These are phyloP conservation scores for Noturus placidus DNA, from an alignment of 2,113 vertebrate genomes.

Conservation along the genomic window DNA sequence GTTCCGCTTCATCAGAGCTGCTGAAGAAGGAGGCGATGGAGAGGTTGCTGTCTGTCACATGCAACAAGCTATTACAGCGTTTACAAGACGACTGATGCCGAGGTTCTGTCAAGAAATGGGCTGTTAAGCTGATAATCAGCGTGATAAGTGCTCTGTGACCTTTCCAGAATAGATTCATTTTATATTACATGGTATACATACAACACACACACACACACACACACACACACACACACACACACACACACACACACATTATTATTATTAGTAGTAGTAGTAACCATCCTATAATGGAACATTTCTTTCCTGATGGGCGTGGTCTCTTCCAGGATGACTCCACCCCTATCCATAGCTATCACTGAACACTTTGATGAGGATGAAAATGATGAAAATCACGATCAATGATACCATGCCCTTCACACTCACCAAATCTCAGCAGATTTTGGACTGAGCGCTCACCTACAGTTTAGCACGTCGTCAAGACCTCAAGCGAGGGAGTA, in stretches of 20 bases:
- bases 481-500: background rate
- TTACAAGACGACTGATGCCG: background rate
- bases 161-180: background rate
- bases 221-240: too few species aligned
- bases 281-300: background rate
- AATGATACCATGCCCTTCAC: background rate
- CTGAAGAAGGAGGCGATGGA: conserved; percentile 16
- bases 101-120: background rate
- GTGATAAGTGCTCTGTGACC: background rate
- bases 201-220: too few species aligned
- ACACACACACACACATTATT: too few species aligned
- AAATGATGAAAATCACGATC: background rate
- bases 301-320: background rate
- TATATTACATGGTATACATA: background rate
- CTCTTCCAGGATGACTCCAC: background rate
- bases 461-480: background rate
- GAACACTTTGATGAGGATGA: background rate
- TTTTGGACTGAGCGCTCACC: background rate
- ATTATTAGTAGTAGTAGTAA: background rate
- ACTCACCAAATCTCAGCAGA: background rate
- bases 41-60: conserved; percentile 19
- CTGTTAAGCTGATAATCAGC: background rate
- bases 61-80: conserved; percentile 13
- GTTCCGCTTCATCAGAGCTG: conserved; percentile 23
- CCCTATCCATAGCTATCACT: background rate